Percentiles rank a stretch among this genome's conserved stretches.
Evolutionary conservation across 2,797 vertebrate genomes (phyloP).

Genomic region (Hypotaenidia philippensis): DNA sequence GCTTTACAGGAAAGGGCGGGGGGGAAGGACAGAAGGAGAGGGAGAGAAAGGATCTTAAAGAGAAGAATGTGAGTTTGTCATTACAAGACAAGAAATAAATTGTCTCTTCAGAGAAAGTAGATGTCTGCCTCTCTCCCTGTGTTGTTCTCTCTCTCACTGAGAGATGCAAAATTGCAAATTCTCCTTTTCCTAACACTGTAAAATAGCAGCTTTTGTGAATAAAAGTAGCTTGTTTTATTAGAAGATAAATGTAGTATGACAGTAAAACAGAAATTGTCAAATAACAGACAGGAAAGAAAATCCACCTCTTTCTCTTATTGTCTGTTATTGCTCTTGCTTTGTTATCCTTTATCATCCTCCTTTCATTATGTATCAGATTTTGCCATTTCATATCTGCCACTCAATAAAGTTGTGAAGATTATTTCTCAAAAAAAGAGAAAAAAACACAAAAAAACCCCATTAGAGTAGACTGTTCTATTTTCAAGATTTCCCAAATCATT

Average conservation of each 20-base stretch:
- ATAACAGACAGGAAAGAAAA: slow-evolving; percentile 11
- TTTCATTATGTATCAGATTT: background rate
- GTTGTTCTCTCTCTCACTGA: background rate
- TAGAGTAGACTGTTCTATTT: background rate
- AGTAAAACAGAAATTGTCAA: slow-evolving; percentile 3
- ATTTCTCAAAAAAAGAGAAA: background rate
- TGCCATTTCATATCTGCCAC: background rate
- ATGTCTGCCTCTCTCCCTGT: background rate
- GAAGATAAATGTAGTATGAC: background rate
- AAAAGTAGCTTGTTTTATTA: background rate
- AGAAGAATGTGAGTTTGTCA: background rate
- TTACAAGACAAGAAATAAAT: slow-evolving; percentile 17
- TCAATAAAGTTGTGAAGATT: background rate
- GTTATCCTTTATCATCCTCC: background rate
- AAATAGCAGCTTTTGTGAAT: background rate
- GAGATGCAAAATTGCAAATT: background rate
- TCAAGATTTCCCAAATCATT: background rate
- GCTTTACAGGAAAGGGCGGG: background rate
- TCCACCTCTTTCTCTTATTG: background rate
- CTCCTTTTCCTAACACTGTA: background rate
- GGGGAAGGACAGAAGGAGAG: background rate
- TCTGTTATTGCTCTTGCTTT: background rate
- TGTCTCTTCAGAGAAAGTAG: background rate
- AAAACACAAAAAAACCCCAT: too few relatives aligned
- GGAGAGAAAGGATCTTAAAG: background rate